A percentile compares a stretch with the other conserved stretches of the same genome.
These are phyloP conservation scores for Lontra canadensis DNA, from an alignment of 2,113 vertebrate genomes.

Conservation along the genomic window DNA sequence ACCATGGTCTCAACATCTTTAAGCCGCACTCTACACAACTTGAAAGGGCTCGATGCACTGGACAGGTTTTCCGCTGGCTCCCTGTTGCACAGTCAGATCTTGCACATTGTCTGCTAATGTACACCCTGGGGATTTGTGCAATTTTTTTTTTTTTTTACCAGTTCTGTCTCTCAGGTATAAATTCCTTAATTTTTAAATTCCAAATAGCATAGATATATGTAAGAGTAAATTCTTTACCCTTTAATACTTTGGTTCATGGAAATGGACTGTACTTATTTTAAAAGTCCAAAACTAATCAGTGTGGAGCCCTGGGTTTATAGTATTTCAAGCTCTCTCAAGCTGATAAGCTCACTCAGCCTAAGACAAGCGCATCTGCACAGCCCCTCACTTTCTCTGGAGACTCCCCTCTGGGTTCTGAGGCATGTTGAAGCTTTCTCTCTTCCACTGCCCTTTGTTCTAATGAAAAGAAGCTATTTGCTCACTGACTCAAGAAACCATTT, in stretches of 20 bases:
- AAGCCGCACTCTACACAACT: neutral
- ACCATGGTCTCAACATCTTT: neutral
- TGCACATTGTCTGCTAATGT: neutral
- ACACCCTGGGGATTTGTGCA: neutral
- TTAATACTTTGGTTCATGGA: neutral
- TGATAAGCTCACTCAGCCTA: neutral
- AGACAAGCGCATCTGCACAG: neutral
- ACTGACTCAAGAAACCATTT: neutral
- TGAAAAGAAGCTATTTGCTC: neutral
- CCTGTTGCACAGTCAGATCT: neutral
- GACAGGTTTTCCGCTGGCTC: neutral
- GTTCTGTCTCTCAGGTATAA: neutral
- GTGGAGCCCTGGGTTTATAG: neutral
- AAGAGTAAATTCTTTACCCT: neutral
- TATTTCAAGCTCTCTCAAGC: conserved; percentile 29
- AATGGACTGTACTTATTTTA: neutral
- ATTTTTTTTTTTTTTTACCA: neutral
- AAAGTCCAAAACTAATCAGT: neutral
- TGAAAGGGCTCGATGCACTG: neutral
- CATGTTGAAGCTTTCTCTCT: neutral
- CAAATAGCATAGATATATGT: neutral
- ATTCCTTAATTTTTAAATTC: neutral
- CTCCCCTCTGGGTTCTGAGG: neutral
- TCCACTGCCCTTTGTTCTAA: neutral
- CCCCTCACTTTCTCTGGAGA: neutral